A percentile compares a stretch with the other conserved stretches of the same genome.
These are phyloP conservation scores for Epinephelus coioides DNA, from an alignment of 2,797 vertebrate species.

Conservation along the genomic window DNA sequence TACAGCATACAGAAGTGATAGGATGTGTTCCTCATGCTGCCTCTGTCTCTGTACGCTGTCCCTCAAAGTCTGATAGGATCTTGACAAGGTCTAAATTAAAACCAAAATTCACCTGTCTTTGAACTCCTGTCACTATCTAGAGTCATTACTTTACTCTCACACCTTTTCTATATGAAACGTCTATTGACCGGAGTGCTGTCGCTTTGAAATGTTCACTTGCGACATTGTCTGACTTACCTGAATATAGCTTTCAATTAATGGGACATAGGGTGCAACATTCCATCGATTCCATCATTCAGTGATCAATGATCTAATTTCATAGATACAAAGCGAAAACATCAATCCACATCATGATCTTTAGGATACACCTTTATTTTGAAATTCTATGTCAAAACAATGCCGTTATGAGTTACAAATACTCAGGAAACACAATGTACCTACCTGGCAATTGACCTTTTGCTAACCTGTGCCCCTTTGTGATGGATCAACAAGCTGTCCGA, in stretches of 20 bases:
- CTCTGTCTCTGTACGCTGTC: background rate
- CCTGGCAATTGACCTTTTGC: too few relatives aligned
- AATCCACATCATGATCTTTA: too few relatives aligned
- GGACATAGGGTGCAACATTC: background rate
- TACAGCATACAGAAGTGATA: background rate
- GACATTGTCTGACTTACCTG: constrained; percentile 8
- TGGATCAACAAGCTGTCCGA: too few relatives aligned
- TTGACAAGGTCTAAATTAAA: constrained; percentile 47
- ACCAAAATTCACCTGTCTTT: constrained; percentile 18
- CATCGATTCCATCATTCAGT: too few relatives aligned
- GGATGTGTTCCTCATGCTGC: background rate
- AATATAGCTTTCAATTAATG: background rate
- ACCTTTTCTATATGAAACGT: constrained; percentile 23
- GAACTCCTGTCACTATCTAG: constrained; percentile 18
- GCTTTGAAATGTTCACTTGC: constrained; percentile 11
- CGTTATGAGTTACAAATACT: too few relatives aligned
- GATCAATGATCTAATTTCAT: too few relatives aligned
- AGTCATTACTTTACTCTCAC: constrained; percentile 21
- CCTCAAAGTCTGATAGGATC: constrained; percentile 40
- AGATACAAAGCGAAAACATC: too few relatives aligned
- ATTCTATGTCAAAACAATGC: too few relatives aligned
- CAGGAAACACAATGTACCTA: too few relatives aligned
- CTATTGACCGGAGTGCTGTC: constrained; percentile 9
- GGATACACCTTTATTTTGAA: too few relatives aligned
- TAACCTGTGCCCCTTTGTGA: too few relatives aligned